Base-by-base conservation (phyloP, 2,888 invertebrate genomes). In the Bhutanitis thaidina region DNA sequence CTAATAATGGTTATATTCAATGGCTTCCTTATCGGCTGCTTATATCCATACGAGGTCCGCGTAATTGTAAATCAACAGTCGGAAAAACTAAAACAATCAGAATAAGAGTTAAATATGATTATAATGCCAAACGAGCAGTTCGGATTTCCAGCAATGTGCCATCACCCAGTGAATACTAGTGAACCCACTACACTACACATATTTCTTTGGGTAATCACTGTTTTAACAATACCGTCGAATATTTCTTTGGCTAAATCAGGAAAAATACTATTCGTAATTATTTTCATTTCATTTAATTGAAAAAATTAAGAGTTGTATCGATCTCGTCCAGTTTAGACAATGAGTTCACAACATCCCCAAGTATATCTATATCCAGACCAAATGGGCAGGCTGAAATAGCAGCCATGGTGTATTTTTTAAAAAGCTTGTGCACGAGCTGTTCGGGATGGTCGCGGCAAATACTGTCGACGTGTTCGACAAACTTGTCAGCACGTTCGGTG, bases 401-500 rank as follows among this genome's bases (percentile, higher is more conserved):
- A 0, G 69, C 56, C 16, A 74, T 56, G 0, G 71, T 71, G 40
- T 56, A 77, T 30, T 56, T 68, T 32, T 69, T 69, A 2, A 74
- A 51, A 3, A 77, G 54, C 1, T 29, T 25, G 7, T 65, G 57
- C 1, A 70, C 12, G 20, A 71, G 58, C 3, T 65, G 64, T 44
- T 73, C 70, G 1, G 43, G 30, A n/a, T 61, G 38, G 8, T 59
- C 1, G 3, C 5, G 25, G 12, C 15, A 15, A n/a, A n/a, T 25
- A 1, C 9, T 3, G 0, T 45, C 25, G n/a, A 45, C 37, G 4
- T 9, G 29, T 5, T 45, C 37, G 0, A 45, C n/a, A 16, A 74
- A 73, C 2, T 58, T 52, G 7, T 77, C 64, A 12, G 59, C 68
- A 3, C 67, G 60, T 15, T 74, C 69, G 27, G 52, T 50, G 12